phyloP scores from a whole-genome alignment of 2,113 vertebrate genomes.

The Desmodus rotundus region DNA sequence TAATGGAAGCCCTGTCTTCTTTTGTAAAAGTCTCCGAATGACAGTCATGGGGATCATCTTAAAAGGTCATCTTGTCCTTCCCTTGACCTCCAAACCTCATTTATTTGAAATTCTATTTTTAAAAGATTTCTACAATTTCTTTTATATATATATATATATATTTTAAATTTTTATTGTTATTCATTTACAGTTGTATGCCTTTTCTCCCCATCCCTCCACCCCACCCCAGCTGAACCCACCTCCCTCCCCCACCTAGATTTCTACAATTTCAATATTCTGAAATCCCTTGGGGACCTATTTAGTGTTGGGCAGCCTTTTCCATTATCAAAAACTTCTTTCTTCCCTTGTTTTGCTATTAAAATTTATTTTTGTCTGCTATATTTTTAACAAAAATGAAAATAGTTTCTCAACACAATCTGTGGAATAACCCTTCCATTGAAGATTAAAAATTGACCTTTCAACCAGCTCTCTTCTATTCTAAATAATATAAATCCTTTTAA shows the following conservation, averaged over 20 bases:
- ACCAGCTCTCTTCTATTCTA: neutral
- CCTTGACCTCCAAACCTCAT: slow-evolving; percentile 42
- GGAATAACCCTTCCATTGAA: neutral
- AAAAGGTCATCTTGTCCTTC: slow-evolving; percentile 60
- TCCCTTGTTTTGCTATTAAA: slow-evolving; percentile 52
- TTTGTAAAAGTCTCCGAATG: slow-evolving; percentile 15
- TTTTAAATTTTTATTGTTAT: too few relatives aligned
- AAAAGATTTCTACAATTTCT: slow-evolving; percentile 16
- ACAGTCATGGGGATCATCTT: slow-evolving; percentile 34
- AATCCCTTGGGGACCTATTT: slow-evolving; percentile 33
- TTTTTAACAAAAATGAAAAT: slow-evolving; percentile 44
- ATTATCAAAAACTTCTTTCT: slow-evolving; percentile 45
- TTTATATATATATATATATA: too few relatives aligned
- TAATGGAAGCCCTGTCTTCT: neutral
- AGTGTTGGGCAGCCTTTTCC: neutral
- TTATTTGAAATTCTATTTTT: slow-evolving; percentile 60
- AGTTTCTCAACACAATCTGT: neutral
- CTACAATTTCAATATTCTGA: slow-evolving; percentile 14
- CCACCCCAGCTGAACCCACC: too few relatives aligned
- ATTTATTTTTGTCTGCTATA: slow-evolving; percentile 37
- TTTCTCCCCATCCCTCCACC: too few relatives aligned
- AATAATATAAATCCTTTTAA: slow-evolving; percentile 10
- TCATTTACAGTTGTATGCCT: too few relatives aligned
- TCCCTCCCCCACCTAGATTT: too few relatives aligned
- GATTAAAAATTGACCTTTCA: neutral